Evolutionary conservation across 1,140 invertebrate species (phyloP).

Genomic region (Linepithema humile): DNA sequence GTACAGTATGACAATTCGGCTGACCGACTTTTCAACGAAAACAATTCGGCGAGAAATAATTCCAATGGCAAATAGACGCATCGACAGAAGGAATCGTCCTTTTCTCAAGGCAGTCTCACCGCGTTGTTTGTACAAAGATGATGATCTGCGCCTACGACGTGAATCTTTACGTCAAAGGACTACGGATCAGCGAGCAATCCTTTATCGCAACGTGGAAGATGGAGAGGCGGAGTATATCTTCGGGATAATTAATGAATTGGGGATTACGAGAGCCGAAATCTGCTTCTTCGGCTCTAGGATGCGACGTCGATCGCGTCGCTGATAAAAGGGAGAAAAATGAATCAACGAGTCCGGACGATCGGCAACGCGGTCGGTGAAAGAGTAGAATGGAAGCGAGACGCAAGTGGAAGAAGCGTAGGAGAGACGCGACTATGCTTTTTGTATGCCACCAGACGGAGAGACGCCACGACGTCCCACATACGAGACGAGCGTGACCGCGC

Average conservation of each 20-base stretch:
- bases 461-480: constrained; percentile 77
- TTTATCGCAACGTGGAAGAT: background rate
- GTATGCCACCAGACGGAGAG: constrained; percentile 74
- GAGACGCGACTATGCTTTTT: constrained; percentile 71
- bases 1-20: background rate
- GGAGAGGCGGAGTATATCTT: background rate
- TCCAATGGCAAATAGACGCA: background rate
- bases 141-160: background rate
- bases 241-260: constrained; percentile 25
- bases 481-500: constrained; percentile 55
- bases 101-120: background rate
- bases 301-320: background rate
- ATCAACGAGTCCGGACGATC: background rate
- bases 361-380: background rate
- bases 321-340: background rate
- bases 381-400: background rate
- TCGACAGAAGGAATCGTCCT: background rate
- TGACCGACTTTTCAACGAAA: constrained; percentile 30
- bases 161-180: background rate
- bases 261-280: background rate
- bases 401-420: background rate
- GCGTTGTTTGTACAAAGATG: background rate
- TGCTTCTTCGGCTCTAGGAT: background rate
- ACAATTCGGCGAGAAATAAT: background rate
- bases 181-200: background rate